Evolutionary conservation across 2,797 vertebrate genomes (phyloP).

Genomic region (Chaenodraco wilsoni): DNA sequence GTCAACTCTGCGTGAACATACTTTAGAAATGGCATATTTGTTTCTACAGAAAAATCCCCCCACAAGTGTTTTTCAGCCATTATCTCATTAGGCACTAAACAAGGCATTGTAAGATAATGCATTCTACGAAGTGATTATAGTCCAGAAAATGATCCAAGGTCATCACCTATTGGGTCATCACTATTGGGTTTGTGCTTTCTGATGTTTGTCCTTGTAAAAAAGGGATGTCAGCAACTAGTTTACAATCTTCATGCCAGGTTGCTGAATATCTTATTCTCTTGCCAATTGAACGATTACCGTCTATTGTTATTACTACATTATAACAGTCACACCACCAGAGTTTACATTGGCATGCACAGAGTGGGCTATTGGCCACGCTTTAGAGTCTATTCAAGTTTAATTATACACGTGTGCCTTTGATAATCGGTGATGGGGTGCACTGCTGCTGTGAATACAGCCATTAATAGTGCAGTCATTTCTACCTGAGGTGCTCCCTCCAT

Average conservation of each 20-base stretch:
- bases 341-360: conserved; percentile 28
- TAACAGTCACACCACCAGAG: conserved; percentile 15
- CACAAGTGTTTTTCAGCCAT: conserved; percentile 53
- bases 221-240: background rate
- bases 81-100: conserved; percentile 62
- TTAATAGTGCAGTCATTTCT: conserved; percentile 55
- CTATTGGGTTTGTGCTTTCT: conserved; percentile 1
- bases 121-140: conserved; percentile 23
- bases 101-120: conserved; percentile 17
- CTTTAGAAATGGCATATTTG: conserved; percentile 70
- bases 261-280: background rate
- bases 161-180: background rate
- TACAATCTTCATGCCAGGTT: no score
- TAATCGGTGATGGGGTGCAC: conserved; percentile 41
- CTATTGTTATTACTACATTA: conserved; percentile 28
- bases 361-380: conserved; percentile 20
- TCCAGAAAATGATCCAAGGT: conserved; percentile 29
- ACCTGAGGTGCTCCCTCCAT: conserved; percentile 41
- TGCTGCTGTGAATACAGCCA: conserved; percentile 57
- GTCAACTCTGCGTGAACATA: conserved; percentile 72
- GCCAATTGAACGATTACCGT: conserved; percentile 12
- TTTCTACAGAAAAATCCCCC: conserved; percentile 50
- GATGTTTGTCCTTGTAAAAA: background rate
- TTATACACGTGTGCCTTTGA: conserved; percentile 52
- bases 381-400: conserved; percentile 56